A percentile compares a stretch with the other conserved stretches of the same genome.
These are phyloP conservation scores for Dreissena polymorpha DNA, from an alignment of 1,140 invertebrate species.

Conservation along the genomic window DNA sequence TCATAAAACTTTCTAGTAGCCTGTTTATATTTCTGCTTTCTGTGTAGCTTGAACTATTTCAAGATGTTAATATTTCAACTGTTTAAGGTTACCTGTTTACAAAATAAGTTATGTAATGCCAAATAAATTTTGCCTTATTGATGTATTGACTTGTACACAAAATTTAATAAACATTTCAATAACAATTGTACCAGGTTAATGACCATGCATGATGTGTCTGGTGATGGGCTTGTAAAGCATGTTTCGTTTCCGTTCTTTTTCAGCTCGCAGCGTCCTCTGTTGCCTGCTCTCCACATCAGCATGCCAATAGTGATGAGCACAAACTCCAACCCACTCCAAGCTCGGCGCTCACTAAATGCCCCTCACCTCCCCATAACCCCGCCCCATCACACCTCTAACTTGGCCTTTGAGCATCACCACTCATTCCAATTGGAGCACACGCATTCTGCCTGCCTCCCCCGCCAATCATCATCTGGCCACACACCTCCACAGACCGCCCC, in stretches of 20 bases:
- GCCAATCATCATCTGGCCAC: not conserved
- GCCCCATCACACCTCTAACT: constrained; percentile 13
- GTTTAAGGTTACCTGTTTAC: no score
- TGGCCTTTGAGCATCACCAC: not conserved
- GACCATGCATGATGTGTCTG: no score
- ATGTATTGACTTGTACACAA: no score
- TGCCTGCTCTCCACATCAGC: constrained; percentile 51
- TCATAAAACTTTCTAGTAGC: no score
- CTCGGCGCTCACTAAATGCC: constrained; percentile 28
- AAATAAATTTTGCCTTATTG: no score
- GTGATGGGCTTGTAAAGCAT: not conserved
- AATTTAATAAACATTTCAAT: no score
- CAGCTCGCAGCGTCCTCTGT: constrained; percentile 39
- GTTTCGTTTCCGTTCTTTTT: constrained; percentile 55
- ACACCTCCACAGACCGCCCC: constrained; percentile 57
- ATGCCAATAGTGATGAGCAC: constrained; percentile 43
- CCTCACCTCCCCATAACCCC: constrained; percentile 44
- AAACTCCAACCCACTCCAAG: constrained; percentile 10
- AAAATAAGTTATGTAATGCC: no score
- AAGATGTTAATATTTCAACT: no score
- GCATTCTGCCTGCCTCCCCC: not conserved
- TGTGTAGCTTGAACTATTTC: no score
- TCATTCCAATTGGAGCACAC: not conserved
- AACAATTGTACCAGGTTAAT: no score
- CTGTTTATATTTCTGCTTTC: no score